A percentile compares a stretch with the other conserved stretches of the same genome.
These are phyloP conservation scores for Capitulum mitella DNA, from an alignment of 2,888 invertebrate genomes.

Conservation along the genomic window DNA sequence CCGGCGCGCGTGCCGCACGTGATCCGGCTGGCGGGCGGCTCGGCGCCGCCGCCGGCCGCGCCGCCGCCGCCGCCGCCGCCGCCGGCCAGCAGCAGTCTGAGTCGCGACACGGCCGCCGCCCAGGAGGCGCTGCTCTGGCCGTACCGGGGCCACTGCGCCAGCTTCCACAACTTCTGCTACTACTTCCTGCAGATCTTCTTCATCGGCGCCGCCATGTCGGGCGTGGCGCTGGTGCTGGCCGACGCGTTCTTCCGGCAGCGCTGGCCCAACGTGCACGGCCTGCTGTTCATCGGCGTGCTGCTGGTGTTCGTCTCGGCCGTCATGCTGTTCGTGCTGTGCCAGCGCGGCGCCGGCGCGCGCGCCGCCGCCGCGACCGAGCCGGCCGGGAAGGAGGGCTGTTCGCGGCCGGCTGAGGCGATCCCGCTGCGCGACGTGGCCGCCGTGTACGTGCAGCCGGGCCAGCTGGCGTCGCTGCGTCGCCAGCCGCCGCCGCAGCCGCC, in stretches of 20 bases:
- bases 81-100: background rate
- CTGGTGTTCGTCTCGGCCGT: slow-evolving; percentile 19
- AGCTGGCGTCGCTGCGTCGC: slow-evolving; percentile 6
- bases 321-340: slow-evolving; percentile 24
- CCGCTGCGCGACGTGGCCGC: slow-evolving; percentile 13
- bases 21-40: background rate
- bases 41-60: background rate
- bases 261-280: slow-evolving; percentile 25
- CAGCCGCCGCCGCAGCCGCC: background rate
- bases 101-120: background rate
- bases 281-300: slow-evolving; percentile 24
- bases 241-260: slow-evolving; percentile 21
- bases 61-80: slow-evolving; percentile 20
- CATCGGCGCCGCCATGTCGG: background rate
- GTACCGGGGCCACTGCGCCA: slow-evolving; percentile 10
- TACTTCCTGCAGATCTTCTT: slow-evolving; percentile 14
- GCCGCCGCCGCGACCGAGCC: background rate
- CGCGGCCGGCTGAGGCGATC: background rate
- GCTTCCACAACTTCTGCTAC: slow-evolving; percentile 23
- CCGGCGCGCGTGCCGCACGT: slow-evolving; percentile 17
- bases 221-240: slow-evolving; percentile 22
- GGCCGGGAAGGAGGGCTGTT: background rate
- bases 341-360: background rate
- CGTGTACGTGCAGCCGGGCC: slow-evolving; percentile 22
- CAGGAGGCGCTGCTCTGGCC: background rate